phyloP scores from a whole-genome alignment of 2,888 invertebrate species.

The Gymnosoma rotundatum region DNA sequence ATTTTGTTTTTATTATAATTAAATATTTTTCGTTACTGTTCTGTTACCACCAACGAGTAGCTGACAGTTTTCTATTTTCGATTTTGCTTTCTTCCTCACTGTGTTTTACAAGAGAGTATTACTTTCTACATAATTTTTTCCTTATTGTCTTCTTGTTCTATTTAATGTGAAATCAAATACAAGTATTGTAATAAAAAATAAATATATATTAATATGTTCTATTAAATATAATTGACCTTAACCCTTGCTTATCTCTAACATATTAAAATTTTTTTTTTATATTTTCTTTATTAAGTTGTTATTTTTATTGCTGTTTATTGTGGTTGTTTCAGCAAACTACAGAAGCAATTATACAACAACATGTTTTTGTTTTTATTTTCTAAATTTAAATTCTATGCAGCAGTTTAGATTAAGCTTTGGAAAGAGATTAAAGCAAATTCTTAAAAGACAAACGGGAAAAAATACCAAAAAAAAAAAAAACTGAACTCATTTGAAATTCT shows the following conservation, averaged over 20 bases:
- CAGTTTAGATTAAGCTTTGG: slow-evolving; percentile 60
- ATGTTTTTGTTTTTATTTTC: too few relatives aligned
- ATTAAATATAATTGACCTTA: slow-evolving; percentile 49
- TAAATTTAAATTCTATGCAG: slow-evolving; percentile 28
- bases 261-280: background rate
- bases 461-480: slow-evolving; percentile 6
- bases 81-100: too few relatives aligned
- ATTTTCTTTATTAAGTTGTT: slow-evolving; percentile 1
- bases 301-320: slow-evolving; percentile 3
- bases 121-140: too few relatives aligned
- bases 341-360: slow-evolving; percentile 1
- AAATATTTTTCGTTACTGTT: too few relatives aligned
- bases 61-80: too few relatives aligned
- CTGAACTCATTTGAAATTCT: slow-evolving; percentile 43
- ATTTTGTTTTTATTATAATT: too few relatives aligned
- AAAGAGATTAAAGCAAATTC: slow-evolving; percentile 56
- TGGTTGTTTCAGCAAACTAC: background rate
- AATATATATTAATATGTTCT: background rate
- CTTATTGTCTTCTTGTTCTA: too few relatives aligned
- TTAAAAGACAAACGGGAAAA: slow-evolving; percentile 15
- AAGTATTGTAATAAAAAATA: too few relatives aligned
- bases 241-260: slow-evolving; percentile 54
- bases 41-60: too few relatives aligned
- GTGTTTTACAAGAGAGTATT: too few relatives aligned
- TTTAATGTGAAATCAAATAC: too few relatives aligned